phyloP scores from a whole-genome alignment of 2,113 vertebrate species.

The Oxyruncus cristatus region DNA sequence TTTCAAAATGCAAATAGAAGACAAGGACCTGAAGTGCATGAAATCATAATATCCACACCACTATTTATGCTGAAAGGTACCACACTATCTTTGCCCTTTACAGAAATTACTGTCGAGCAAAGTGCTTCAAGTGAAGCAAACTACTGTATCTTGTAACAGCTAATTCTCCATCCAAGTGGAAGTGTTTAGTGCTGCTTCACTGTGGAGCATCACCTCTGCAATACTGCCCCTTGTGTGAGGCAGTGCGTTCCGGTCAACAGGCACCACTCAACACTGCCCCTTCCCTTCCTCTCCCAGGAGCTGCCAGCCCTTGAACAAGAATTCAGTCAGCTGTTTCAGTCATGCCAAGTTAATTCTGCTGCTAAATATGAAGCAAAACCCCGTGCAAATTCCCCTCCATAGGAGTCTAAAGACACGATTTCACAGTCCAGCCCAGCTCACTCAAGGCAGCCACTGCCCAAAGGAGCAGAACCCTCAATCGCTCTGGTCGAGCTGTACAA shows the following conservation, averaged over 20 bases:
- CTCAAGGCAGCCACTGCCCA: neutral
- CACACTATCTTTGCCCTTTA: neutral
- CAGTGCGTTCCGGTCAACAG: rapidly evolving
- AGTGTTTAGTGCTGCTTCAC: neutral
- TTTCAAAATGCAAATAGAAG: neutral
- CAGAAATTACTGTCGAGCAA: neutral
- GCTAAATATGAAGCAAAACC: neutral
- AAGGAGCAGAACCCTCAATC: neutral
- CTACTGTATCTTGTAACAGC: neutral
- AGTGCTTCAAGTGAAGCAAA: neutral
- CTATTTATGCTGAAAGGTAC: neutral
- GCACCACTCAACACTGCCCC: neutral
- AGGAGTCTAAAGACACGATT: rapidly evolving
- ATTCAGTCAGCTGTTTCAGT: neutral
- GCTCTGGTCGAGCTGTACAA: neutral
- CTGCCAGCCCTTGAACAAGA: neutral
- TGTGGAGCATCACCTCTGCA: neutral
- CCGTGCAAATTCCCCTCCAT: neutral
- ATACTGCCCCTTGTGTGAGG: too few species aligned
- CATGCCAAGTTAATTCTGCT: neutral
- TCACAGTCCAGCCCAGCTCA: neutral
- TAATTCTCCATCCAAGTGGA: neutral
- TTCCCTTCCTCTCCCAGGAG: neutral
- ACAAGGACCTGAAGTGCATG: neutral
- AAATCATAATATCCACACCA: neutral